Evolutionary conservation across 2,888 invertebrate genomes (phyloP), one percentile per base, ranked within the genome.

Genomic region (Parthenolecanium corni): DNA sequence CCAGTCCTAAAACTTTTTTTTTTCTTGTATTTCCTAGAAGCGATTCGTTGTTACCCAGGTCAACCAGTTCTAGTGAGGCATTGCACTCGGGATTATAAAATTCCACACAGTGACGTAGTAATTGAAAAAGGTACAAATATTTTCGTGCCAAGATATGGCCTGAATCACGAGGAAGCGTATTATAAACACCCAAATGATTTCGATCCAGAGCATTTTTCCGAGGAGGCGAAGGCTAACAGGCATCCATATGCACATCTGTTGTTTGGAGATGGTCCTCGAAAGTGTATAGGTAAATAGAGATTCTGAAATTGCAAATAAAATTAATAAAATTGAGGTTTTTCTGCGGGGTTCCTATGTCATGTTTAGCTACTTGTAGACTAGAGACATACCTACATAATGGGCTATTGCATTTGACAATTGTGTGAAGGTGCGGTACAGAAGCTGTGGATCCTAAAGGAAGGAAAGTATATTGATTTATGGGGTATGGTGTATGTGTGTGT

Each of bases 131-230:
- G 78, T 0, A 75, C 76, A 24, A 68, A 74, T 0, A 68, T 82
- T 0, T 49, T 65, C 0, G 68, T 74, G 16, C 71, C 73, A 1
- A 66, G 72, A 4, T 67, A 69, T 51, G 71, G 71, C 18, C 78
- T 82, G 66, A 82, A 83, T 67, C 78, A 78, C 71, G 82, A 82
- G 69, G 77, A 80, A 0, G 75, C 78, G 1, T 74, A 78, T 67
- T 82, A 79, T 67, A 78, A 80, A 0, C 76, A 84, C 9, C 84
- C 84, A 1, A 75, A 80, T 1, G 74, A 75, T 46, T 83, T 83
- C 65, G 76, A 78, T 56, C 83, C 83, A 0, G 80, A 82, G 31
- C 74, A 82, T 65, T 83, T 82, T 71, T 71, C 74, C 0, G 72
- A 75, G 2, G 78, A 79, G 64, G 77, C 78, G 36, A 80, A 79